A percentile compares a stretch with the other conserved stretches of the same genome.
phyloP scores from a whole-genome alignment of 2,797 vertebrate species.

The Acestrorhynchus altus region DNA sequence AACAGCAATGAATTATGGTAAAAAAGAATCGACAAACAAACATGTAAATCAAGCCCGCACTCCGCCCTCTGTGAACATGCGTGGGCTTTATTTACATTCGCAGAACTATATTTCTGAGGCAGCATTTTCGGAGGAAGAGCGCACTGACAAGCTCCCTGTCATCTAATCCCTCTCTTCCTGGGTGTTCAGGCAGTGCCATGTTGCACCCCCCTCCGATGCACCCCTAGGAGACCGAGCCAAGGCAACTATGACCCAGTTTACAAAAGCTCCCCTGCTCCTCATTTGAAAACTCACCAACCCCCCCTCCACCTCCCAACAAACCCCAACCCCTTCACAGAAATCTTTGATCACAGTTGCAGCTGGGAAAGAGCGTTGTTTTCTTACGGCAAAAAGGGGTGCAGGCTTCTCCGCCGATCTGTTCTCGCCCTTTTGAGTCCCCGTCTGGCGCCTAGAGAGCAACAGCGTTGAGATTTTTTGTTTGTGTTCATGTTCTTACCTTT shows the following conservation, averaged over 20 bases:
- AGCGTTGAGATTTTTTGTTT: slow-evolving; percentile 45
- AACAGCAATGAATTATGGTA: slow-evolving; percentile 14
- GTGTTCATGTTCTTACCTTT: slow-evolving; percentile 30
- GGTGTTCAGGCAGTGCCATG: slow-evolving; percentile 59
- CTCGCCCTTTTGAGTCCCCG: slow-evolving; percentile 53
- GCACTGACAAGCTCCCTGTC: slow-evolving; percentile 54
- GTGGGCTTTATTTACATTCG: slow-evolving; percentile 50
- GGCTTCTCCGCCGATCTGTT: slow-evolving; percentile 60
- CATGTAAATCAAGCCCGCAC: slow-evolving; percentile 4
- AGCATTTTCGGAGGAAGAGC: slow-evolving; percentile 55
- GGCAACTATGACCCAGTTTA: slow-evolving; percentile 76
- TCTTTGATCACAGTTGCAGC: slow-evolving; percentile 76
- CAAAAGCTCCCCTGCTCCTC: slow-evolving; percentile 67
- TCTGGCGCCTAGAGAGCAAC: slow-evolving; percentile 46
- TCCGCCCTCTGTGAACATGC: slow-evolving; percentile 13
- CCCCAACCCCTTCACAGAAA: slow-evolving; percentile 56
- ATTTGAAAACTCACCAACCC: slow-evolving; percentile 61
- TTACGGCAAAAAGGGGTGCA: slow-evolving; percentile 65
- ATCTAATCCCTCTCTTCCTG: slow-evolving; percentile 61
- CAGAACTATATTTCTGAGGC: slow-evolving; percentile 60
- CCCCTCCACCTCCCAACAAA: slow-evolving; percentile 27
- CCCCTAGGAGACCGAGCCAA: slow-evolving; percentile 55
- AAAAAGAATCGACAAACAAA: slow-evolving; percentile 21
- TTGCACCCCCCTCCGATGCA: slow-evolving; percentile 50
- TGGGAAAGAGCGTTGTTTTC: slow-evolving; percentile 77